Evolutionary conservation across 30 jellyfish, hydroid and myxozoan species (phyloP).

Genomic region (Pseudorhiza aurosa): DNA sequence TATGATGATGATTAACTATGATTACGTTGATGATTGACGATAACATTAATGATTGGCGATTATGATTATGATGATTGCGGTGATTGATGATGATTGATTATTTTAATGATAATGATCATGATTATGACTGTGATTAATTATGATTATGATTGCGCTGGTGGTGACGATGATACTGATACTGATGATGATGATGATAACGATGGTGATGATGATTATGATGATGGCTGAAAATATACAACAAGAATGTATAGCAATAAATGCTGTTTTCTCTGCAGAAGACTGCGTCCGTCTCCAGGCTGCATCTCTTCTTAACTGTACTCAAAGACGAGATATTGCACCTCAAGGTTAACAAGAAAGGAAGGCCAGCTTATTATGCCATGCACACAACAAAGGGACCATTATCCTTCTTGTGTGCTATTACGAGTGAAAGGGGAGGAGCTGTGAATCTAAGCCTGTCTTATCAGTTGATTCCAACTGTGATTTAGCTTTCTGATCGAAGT

Average conservation of each 20-base stretch:
- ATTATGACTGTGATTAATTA: too few relatives aligned
- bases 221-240: too few relatives aligned
- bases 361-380: conserved; percentile 13
- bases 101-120: neutral
- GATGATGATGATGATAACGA: too few relatives aligned
- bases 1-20: neutral
- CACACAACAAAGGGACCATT: conserved; percentile 29
- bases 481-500: conserved; percentile 32
- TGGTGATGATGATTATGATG: too few relatives aligned
- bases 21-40: neutral
- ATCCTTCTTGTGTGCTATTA: conserved; percentile 58
- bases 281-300: too few relatives aligned
- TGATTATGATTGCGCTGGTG: too few relatives aligned
- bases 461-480: conserved; percentile 60
- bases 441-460: conserved; percentile 21
- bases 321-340: conserved; percentile 1
- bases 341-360: neutral
- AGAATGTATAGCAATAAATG: too few relatives aligned
- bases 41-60: neutral
- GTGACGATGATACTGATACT: too few relatives aligned
- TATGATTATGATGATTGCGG: neutral
- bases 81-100: neutral
- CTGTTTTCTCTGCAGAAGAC: too few relatives aligned
- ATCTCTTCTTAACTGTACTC: too few relatives aligned
- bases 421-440: conserved; percentile 60